Evolutionary conservation across 2,888 invertebrate genomes (phyloP), one percentile per base, ranked within the genome.

Genomic region (Willowsia nigromaculata): DNA sequence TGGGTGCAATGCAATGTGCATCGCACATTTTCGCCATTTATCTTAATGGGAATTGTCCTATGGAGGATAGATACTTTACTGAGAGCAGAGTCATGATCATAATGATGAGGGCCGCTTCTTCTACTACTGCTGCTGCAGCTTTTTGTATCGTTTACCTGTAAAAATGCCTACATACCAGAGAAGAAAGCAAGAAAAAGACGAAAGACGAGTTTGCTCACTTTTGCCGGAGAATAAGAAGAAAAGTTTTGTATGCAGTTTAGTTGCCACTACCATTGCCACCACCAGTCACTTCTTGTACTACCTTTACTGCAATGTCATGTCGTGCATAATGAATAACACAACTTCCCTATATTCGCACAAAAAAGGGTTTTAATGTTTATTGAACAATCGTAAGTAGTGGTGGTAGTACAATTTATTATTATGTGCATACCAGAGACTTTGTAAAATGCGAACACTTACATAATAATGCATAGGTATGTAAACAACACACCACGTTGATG

Each of bases 161-260:
- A n/a, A 76, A 76, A 50, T 50, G 76, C 50, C 76, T 50, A 76
- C 76, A 76, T 71, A 76, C 76, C 50, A 50, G 30, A n/a, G n/a
- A 76, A 47, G 43, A 47, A n/a, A 43, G 27, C 37, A 40, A 71
- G 68, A 71, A 71, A 71, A 71, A 81, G 82, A 65, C 18, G 82
- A 62, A 82, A 82, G 82, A 82, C 82, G 62, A 43, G 82, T 82
- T 82, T 65, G 62, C 76, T 76, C 76, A 76, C n/a, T 76, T 82
- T 62, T 65, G 82, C 82, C 80, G 80, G 80, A 80, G 80, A 80
- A 80, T 15, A 76, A 76, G 47, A 68, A 27, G 9, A 11, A 33
- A 25, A 1, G 15, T 50, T 50, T 76, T 76, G 50, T 27, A 76
- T 76, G 76, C 76, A 53, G 78, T 37, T 27, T 22, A 30, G 76